phyloP scores from a whole-genome alignment of 2,797 vertebrate species.

The Premnoplex brunnescens region DNA sequence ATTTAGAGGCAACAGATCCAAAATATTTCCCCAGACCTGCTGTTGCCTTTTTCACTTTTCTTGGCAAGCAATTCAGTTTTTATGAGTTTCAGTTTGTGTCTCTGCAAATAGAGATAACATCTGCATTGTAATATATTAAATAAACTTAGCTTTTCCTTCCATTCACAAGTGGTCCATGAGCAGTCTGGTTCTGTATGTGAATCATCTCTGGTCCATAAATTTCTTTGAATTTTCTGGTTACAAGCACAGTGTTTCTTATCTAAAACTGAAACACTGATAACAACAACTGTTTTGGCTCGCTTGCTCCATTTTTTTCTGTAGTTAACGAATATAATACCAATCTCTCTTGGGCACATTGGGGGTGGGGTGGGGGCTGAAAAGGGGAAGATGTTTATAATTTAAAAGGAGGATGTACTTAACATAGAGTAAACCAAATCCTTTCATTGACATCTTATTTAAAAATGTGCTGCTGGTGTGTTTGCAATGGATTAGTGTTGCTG shows the following conservation, averaged over 20 bases:
- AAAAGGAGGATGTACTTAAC: background rate
- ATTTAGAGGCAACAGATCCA: background rate
- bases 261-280: background rate
- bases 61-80: background rate
- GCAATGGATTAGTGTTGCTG: background rate
- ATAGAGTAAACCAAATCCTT: background rate
- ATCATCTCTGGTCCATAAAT: background rate
- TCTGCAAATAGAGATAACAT: slow-evolving; percentile 10
- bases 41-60: background rate
- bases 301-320: background rate
- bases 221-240: background rate
- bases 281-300: background rate
- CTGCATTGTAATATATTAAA: background rate
- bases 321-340: background rate
- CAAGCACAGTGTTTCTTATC: background rate
- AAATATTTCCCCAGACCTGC: background rate
- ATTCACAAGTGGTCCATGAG: background rate
- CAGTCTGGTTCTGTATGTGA: background rate
- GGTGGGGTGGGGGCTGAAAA: fast-evolving
- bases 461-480: background rate
- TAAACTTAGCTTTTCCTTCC: background rate
- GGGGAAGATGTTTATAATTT: background rate
- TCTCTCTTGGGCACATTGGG: background rate
- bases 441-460: background rate
- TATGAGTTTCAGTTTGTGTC: background rate